These are phyloP conservation scores for Neodiprion pinetum DNA, from an alignment of 1,140 invertebrate species.

Conservation along the genomic window DNA sequence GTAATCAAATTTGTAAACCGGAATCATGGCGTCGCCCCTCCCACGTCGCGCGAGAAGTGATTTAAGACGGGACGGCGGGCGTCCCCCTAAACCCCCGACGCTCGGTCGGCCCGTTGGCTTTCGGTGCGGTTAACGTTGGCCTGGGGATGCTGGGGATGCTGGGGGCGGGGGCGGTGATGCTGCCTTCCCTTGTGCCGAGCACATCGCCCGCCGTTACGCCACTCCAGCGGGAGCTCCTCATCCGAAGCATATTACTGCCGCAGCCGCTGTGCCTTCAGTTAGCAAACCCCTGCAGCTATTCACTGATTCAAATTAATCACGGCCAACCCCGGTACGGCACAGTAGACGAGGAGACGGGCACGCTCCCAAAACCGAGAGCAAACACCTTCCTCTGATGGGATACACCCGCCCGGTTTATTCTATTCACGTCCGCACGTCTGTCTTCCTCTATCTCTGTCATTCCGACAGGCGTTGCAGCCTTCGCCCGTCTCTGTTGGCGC, in stretches of 20 bases:
- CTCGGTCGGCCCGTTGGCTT: slow-evolving; percentile 40
- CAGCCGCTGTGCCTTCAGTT: slow-evolving; percentile 41
- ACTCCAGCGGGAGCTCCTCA: slow-evolving; percentile 32
- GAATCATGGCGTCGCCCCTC: slow-evolving; percentile 23
- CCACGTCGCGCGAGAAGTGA: slow-evolving; percentile 26
- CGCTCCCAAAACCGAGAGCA: not conserved
- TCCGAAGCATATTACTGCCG: slow-evolving; percentile 42
- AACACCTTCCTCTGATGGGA: slow-evolving; percentile 1
- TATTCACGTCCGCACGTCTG: not conserved
- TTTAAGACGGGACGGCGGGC: slow-evolving; percentile 43
- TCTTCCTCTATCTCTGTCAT: slow-evolving; percentile 12
- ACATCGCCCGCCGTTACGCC: slow-evolving; percentile 18
- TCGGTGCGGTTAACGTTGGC: slow-evolving; percentile 51
- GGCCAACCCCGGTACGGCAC: slow-evolving; percentile 37
- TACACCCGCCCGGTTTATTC: not conserved
- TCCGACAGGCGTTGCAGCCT: no score
- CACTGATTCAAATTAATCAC: slow-evolving; percentile 64
- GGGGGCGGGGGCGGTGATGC: slow-evolving; percentile 47
- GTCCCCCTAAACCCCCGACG: not conserved
- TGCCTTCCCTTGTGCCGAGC: slow-evolving; percentile 47
- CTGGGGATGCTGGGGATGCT: slow-evolving; percentile 33
- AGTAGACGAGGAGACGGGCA: slow-evolving; percentile 5
- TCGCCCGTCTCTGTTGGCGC: no score
- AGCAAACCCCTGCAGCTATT: slow-evolving; percentile 57
- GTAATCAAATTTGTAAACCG: slow-evolving; percentile 32